Evolutionary conservation across 2,113 vertebrate genomes (phyloP).

Genomic region (Daphoenositta chrysoptera): DNA sequence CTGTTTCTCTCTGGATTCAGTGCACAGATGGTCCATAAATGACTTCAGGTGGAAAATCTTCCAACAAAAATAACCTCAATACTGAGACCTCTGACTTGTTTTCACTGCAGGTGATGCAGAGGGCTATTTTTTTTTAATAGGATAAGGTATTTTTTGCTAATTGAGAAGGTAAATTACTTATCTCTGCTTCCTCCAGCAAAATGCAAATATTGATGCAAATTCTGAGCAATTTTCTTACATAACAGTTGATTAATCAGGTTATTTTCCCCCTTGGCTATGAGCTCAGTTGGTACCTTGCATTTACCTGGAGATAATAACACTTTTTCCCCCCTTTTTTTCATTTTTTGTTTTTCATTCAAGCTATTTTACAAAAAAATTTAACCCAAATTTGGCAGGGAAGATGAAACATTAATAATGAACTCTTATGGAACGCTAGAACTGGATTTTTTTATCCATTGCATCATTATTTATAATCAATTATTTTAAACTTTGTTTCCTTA

Average conservation of each 20-base stretch:
- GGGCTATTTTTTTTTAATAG: background rate
- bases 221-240: background rate
- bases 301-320: background rate
- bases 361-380: background rate
- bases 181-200: background rate
- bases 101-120: background rate
- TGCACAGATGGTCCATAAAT: background rate
- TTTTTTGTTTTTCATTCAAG: background rate
- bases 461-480: background rate
- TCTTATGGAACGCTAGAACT: too few species aligned
- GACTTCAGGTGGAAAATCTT: background rate
- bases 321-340: fast-evolving
- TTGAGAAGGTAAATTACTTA: background rate
- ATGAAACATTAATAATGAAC: background rate
- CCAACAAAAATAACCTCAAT: background rate
- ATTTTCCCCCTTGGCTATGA: background rate
- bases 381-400: background rate
- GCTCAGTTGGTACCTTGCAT: background rate
- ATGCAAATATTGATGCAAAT: background rate
- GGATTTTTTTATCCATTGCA: background rate
- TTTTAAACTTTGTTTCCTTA: background rate
- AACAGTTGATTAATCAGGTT: background rate
- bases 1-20: background rate
- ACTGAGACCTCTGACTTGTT: background rate
- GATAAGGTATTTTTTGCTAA: background rate